Base-by-base conservation (phyloP, 2,888 invertebrate genomes). In the Carpatolechia fugitivella region DNA sequence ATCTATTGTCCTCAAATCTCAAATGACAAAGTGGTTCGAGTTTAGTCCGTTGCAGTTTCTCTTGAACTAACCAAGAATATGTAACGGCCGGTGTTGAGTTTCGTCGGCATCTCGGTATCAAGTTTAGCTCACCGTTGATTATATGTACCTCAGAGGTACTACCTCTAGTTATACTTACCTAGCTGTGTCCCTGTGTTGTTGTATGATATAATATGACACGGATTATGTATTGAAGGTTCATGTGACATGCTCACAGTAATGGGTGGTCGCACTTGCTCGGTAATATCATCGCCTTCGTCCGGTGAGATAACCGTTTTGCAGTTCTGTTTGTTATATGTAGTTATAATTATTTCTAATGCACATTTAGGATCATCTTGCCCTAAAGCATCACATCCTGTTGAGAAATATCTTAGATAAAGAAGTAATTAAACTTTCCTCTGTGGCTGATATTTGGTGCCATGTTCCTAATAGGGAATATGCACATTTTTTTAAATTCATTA, bases 71-170 rank as follows among this genome's bases (percentile, higher is more conserved):
- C 24, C 24, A 24, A 4, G 24, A 24, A 24, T 24, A 44, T 63
- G 60, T 55, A 55, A 50, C 65, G 64, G 63, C 29, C 38, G 38
- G 52, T 59, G 58, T 67, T 52, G 40, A 44, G 55, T 64, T 60
- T 55, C 63, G 3, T 24, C 24, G 24, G 24, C 24, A 24, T 6
- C 24, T 52, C 8, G 16, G 18, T 11, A 50, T 49, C 59, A 18
- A n/a, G 53, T 57, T 56, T n/a, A n/a, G n/a, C n/a, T n/a, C n/a
- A n/a, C n/a, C n/a, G n/a, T n/a, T n/a, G n/a, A n/a, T n/a, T n/a
- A n/a, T n/a, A n/a, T n/a, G n/a, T n/a, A n/a, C n/a, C n/a, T n/a
- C n/a, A n/a, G n/a, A n/a, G n/a, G n/a, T n/a, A n/a, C n/a, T n/a
- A n/a, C n/a, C n/a, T n/a, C n/a, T n/a, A n/a, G n/a, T n/a, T n/a